Evolutionary conservation across 2,113 vertebrate genomes (phyloP).

Genomic region (Chaenocephalus aceratus): DNA sequence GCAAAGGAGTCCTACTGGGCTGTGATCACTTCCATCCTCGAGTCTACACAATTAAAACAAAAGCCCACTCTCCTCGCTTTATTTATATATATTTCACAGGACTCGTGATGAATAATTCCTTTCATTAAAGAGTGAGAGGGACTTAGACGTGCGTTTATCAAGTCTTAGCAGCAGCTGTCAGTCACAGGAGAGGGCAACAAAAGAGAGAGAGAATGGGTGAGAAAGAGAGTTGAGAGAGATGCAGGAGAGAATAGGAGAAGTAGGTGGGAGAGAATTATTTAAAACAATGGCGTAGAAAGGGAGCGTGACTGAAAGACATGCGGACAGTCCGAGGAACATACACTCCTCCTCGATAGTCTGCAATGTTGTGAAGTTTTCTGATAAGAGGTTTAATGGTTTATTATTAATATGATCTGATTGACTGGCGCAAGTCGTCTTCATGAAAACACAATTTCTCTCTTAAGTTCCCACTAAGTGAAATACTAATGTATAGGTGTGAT

Average conservation of each 20-base stretch:
- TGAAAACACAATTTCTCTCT: not conserved
- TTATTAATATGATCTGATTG: constrained; percentile 21
- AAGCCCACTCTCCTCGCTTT: constrained; percentile 49
- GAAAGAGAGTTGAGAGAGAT: not conserved
- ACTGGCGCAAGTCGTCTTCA: not conserved
- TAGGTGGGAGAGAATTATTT: constrained; percentile 6
- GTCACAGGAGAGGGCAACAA: constrained; percentile 34
- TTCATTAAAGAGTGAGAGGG: constrained; percentile 63
- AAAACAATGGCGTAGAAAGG: constrained; percentile 10
- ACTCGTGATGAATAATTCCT: constrained; percentile 73
- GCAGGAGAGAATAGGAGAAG: constrained; percentile 5
- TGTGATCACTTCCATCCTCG: constrained; percentile 68
- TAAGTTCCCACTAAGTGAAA: not conserved
- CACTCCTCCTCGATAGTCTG: not conserved
- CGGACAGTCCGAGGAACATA: not conserved
- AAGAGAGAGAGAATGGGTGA: constrained; percentile 6
- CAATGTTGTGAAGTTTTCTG: not conserved
- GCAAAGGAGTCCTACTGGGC: constrained; percentile 50
- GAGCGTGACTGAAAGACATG: not conserved
- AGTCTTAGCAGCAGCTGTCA: constrained; percentile 64
- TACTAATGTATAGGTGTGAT: not conserved
- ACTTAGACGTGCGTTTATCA: constrained; percentile 38
- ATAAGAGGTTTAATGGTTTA: constrained; percentile 22
- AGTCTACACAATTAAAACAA: constrained; percentile 64
- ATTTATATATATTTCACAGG: constrained; percentile 64